These are phyloP conservation scores for Falcunculus frontatus DNA, from an alignment of 2,113 vertebrate genomes.

Conservation along the genomic window DNA sequence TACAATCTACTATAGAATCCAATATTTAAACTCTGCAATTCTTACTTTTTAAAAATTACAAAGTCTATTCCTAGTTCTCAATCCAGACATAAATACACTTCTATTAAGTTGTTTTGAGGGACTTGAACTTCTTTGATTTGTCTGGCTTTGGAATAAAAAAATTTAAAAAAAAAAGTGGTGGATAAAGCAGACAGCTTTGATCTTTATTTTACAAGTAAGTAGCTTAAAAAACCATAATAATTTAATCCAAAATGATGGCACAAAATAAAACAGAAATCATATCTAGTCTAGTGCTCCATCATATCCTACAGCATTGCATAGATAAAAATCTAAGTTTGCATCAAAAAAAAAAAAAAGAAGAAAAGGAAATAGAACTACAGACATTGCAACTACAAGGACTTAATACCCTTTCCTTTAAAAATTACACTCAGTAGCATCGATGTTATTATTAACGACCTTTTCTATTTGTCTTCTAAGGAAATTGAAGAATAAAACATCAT, in stretches of 20 bases:
- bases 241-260: slow-evolving; percentile 49
- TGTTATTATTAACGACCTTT: neutral
- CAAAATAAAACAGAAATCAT: neutral
- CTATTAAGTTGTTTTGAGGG: neutral
- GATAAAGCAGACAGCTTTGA: slow-evolving; percentile 45
- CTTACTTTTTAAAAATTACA: neutral
- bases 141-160: neutral
- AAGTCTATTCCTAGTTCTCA: neutral
- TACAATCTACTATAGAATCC: neutral
- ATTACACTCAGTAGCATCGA: neutral
- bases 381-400: neutral
- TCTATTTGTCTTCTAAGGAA: neutral
- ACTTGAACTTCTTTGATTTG: slow-evolving; percentile 18
- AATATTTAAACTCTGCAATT: neutral
- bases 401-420: neutral
- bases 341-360: neutral
- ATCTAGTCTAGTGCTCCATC: neutral
- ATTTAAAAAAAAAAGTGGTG: neutral
- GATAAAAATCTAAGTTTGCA: neutral
- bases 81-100: neutral
- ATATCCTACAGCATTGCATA: neutral
- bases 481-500: neutral
- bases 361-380: neutral
- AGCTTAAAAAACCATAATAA: slow-evolving; percentile 38
- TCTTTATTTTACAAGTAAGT: slow-evolving; percentile 56